Evolutionary conservation across 2,888 invertebrate genomes (phyloP).

Genomic region (Ophioninae sp.): DNA sequence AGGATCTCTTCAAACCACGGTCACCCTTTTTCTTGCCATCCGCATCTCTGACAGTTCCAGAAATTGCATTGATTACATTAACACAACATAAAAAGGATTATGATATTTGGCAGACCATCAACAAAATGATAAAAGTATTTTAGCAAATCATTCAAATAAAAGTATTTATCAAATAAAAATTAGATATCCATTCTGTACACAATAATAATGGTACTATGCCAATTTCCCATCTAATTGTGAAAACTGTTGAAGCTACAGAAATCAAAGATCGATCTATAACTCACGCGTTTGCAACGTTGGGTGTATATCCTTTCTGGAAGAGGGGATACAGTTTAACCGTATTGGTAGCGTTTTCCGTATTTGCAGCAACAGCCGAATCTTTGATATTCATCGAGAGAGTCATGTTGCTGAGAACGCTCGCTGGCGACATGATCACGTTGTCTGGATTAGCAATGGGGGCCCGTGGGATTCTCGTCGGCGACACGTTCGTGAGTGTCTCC

Average conservation of each 20-base stretch:
- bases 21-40: slow-evolving; percentile 44
- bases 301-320: slow-evolving; percentile 73
- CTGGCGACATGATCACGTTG: slow-evolving; percentile 80
- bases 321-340: slow-evolving; percentile 74
- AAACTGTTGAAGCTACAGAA: neutral
- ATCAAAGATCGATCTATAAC: slow-evolving; percentile 35
- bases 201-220: neutral
- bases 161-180: no score
- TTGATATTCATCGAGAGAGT: slow-evolving; percentile 83
- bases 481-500: slow-evolving; percentile 64
- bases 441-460: slow-evolving; percentile 60
- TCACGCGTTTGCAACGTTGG: slow-evolving; percentile 68
- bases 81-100: no score
- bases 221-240: neutral
- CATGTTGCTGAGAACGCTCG: slow-evolving; percentile 82
- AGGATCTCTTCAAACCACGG: slow-evolving; percentile 70
- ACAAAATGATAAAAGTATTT: no score
- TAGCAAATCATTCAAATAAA: no score
- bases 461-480: slow-evolving; percentile 66
- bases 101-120: no score
- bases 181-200: neutral
- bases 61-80: neutral
- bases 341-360: slow-evolving; percentile 11
- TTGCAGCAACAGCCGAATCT: slow-evolving; percentile 66
- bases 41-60: slow-evolving; percentile 64